A percentile compares a stretch with the other conserved stretches of the same genome.
Conservation (phyloP, 2,113 vertebrate species). For the Picathartes gymnocephalus region DNA sequence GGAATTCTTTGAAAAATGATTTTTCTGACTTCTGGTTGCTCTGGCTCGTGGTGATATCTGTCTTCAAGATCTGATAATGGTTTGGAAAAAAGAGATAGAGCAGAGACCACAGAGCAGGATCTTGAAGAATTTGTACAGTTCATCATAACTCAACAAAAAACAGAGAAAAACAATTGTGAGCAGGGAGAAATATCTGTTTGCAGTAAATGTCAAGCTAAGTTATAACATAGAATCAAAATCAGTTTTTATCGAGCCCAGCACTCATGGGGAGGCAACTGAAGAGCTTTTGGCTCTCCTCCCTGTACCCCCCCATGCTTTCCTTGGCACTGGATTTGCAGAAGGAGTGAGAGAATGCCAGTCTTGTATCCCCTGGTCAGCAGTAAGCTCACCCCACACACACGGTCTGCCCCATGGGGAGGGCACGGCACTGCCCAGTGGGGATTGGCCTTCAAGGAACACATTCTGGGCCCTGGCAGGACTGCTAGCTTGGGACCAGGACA, state of each 20-base stretch:
- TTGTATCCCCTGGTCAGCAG: not conserved
- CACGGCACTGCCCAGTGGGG: accelerated
- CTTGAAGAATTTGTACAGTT: not conserved
- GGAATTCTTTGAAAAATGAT: not conserved
- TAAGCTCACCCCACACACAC: accelerated
- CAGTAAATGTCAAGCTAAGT: not conserved
- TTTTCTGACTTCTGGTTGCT: not conserved
- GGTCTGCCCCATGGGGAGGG: not conserved
- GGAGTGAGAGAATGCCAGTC: not conserved
- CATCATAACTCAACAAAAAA: not conserved
- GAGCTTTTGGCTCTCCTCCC: not conserved
- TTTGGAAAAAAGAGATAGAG: not conserved
- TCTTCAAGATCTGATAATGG: not conserved
- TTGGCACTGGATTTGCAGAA: not conserved
- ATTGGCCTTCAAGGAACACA: not conserved
- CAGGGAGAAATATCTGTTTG: not conserved
- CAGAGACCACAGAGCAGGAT: not conserved
- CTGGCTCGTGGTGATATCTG: not conserved
- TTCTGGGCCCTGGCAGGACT: not conserved
- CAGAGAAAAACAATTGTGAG: not conserved
- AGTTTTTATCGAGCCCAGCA: not conserved
- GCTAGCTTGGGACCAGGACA: not conserved
- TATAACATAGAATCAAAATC: not conserved
- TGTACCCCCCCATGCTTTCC: not conserved
- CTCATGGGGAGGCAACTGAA: not conserved